Evolutionary conservation across 2,888 invertebrate species (phyloP), one percentile per base, ranked within the genome.

Genomic region (Mythimna vitellina): DNA sequence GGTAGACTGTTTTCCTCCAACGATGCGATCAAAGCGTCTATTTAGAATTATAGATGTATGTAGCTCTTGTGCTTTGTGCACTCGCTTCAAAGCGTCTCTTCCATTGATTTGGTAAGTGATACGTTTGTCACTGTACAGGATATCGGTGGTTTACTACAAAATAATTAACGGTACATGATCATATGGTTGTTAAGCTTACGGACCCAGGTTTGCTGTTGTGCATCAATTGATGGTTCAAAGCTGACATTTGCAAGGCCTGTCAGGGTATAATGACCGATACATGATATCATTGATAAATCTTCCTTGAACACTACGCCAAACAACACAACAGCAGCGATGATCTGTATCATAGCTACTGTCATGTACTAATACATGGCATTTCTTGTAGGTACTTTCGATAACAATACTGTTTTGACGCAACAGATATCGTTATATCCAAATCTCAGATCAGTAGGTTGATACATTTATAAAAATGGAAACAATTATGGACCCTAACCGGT

Each of bases 31-130:
- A 17, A 38, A 64, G 14, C n/a, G 14, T 7, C 1, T 10, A 29
- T 22, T 54, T 42, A 3, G 17, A 63, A 63, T 6, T 20, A 4
- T 2, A 25, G 10, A n/a, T n/a, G 4, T 10, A 35, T n/a, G 38
- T n/a, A 14, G 32, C 32, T 57, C n/a, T 58, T 29, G n/a, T n/a
- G 35, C 29, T 29, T 42, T 67, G 42, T 66, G 38, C 53, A 32
- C 22, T 32, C 3, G 9, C 32, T 22, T 68, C 25, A 35, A 46
- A 69, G 35, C 12, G 17, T 25, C 1, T 25, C 12, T 10, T 35
- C n/a, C 25, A n/a, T n/a, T 35, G 8, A 2, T 35, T 49, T 8
- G 9, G 38, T 57, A 38, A 22, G 58, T 32, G 29, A 51, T 70
- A 51, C 20, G 14, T 29, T 35, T 14, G 14, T 32, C 17, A 38